Base-by-base conservation (phyloP, 1,140 invertebrate species). In the Drosophila parvula region DNA sequence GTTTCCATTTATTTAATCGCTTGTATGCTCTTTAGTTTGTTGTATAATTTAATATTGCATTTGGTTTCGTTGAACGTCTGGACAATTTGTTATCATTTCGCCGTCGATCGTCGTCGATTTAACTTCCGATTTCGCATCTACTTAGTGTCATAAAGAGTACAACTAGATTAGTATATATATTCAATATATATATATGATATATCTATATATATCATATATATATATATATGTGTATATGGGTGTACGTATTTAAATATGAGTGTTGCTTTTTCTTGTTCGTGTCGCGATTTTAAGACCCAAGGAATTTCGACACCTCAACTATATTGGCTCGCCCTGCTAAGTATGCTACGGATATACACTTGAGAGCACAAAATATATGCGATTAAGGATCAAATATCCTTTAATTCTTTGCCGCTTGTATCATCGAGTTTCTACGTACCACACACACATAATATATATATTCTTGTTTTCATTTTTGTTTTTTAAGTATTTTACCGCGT, bases 11-110 rank as follows among this genome's bases (percentile, higher is more conserved):
- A 34, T 64, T 45, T 68, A 68, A 34, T 63, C 44, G 64, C 64
- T 64, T 69, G 48, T 69, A 58, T 71, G 67, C 47, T 28, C 55
- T 36, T 71, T 70, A 62, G 60, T 63, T 71, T 70, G 62, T 86
- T 86, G 82, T 88, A 88, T 86, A 86, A 88, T 86, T 88, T 88
- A 86, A 86, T 86, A 86, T 86, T 86, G 83, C 83, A 88, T 86
- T 86, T 86, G 83, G 83, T 86, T 86, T 86, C 83, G 83, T 86
- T 86, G 83, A 86, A 86, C 83, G 83, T 86, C 79, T 88, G 83
- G 83, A 86, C 83, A 86, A 83, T 86, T 86, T 78, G 65, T 70
- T 57, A 44, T 44, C 61, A 36, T 53, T 63, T 53, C 60, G 50
- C 47, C 62, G 55, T 32, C 65, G 64, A 67, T 56, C 34, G 30